Conservation (phyloP, 2,888 invertebrate species). For the Molorchus minor region DNA sequence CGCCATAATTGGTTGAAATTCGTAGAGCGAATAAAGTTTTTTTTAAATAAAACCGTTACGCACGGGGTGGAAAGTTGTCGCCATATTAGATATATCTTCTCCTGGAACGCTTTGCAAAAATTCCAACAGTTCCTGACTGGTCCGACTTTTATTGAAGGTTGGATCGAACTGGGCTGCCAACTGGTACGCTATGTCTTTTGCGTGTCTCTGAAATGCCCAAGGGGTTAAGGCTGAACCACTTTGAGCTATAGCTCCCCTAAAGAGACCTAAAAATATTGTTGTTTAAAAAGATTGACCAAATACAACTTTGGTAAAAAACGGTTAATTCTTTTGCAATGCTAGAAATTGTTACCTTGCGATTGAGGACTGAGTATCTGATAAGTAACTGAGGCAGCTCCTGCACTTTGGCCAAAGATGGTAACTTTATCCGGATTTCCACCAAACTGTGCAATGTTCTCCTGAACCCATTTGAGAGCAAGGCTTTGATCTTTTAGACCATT, state of each 20-base stretch:
- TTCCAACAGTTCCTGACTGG: conserved; percentile 38
- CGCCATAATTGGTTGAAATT: too few relatives aligned
- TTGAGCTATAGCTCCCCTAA: conserved; percentile 55
- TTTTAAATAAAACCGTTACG: not conserved
- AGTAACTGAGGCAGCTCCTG: not conserved
- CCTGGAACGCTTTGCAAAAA: conserved; percentile 42
- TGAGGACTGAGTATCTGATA: not conserved
- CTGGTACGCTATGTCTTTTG: conserved; percentile 45
- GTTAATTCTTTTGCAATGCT: not conserved
- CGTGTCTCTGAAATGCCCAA: conserved; percentile 56
- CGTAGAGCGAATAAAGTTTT: too few relatives aligned
- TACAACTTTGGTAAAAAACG: not conserved
- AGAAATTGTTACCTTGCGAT: not conserved
- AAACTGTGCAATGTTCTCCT: conserved; percentile 43
- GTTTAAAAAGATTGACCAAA: not conserved
- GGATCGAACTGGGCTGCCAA: conserved; percentile 46
- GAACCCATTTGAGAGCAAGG: conserved; percentile 44
- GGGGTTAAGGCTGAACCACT: conserved; percentile 55
- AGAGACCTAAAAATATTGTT: conserved; percentile 42
- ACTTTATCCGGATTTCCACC: conserved; percentile 46
- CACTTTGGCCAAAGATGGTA: conserved; percentile 48
- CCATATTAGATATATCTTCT: conserved; percentile 35
- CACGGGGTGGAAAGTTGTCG: conserved; percentile 22
- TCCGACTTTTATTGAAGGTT: conserved; percentile 36
- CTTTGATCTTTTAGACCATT: conserved; percentile 51